Evolutionary conservation across 2,797 vertebrate genomes (phyloP).

Genomic region (Decapterus maruadsi): DNA sequence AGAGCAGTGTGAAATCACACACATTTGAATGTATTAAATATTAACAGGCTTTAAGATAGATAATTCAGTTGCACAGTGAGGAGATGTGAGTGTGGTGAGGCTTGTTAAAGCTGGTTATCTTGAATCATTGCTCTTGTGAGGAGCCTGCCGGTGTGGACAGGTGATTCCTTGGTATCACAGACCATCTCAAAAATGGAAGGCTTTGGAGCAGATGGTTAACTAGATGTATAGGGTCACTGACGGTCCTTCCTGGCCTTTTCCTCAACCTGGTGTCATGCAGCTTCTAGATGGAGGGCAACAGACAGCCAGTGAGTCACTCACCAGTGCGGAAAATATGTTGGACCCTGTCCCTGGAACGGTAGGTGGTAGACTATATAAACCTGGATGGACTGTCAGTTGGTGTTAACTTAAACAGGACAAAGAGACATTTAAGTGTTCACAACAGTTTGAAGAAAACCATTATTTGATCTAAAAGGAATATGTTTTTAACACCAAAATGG

Average conservation of each 20-base stretch:
- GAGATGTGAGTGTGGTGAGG: background rate
- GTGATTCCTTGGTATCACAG: constrained; percentile 1
- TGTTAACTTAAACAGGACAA: constrained; percentile 13
- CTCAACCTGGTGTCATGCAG: constrained; percentile 65
- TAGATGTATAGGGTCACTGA: constrained; percentile 55
- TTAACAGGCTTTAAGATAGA: background rate
- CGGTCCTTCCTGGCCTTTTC: constrained; percentile 51
- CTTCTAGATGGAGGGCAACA: constrained; percentile 54
- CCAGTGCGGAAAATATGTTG: constrained; percentile 63
- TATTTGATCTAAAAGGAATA: background rate
- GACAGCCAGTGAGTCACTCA: constrained; percentile 59
- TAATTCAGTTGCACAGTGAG: background rate
- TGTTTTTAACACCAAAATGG: background rate
- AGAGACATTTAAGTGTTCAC: background rate
- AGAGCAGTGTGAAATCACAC: constrained; percentile 18
- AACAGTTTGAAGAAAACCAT: background rate
- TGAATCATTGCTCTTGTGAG: background rate
- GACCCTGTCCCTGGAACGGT: constrained; percentile 52
- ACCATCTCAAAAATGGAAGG: constrained; percentile 24
- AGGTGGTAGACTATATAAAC: constrained; percentile 27
- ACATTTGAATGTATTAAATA: constrained; percentile 30
- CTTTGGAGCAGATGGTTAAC: constrained; percentile 64
- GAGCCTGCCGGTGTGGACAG: constrained; percentile 1
- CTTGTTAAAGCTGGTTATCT: constrained; percentile 10
- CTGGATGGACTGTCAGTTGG: background rate